Evolutionary conservation across 2,797 vertebrate species (phyloP), one percentile per base, ranked within the genome.

Genomic region (Sitta carolinensis): DNA sequence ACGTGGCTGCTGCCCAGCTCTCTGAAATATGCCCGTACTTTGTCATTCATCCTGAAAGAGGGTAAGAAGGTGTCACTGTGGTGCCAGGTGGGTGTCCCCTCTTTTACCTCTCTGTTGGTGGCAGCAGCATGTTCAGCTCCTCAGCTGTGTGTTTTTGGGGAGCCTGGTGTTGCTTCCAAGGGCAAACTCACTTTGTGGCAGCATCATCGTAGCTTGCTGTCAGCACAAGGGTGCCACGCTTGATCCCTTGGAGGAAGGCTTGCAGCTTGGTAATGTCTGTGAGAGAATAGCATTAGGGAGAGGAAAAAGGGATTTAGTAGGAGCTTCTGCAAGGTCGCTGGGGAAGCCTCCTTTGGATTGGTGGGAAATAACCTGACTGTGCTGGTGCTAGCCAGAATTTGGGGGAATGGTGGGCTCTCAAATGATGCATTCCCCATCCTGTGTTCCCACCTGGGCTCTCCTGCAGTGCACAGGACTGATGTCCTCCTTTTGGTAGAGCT

Each of bases 171-270:
- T 45, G 27, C 16, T 42, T 13, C 51, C 2, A 0, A 4, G 16
- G 18, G 13, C 43, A 76, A 64, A 98, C 98, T 98, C 97, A 99
- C 99, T 98, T 98, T 96, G 95, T 94, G 83, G 97, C 97, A 43
- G 98, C 95, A 25, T 99, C 98, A 14, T 98, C 98, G 2, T 97
- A 99, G 32, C 99, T 98, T 69, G 98, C 98, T 36, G 97, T 87
- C 82, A 99, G 91, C 74, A 99, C 94, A 4, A 99, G 96, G 43
- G 75, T 97, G 85, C 98, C 98, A 0, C 45, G 79, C 52, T 97
- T 57, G 77, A 99, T 97, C 7, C 23, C 54, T 74, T 95, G 97
- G 75, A 99, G 96, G 94, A 98, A 99, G 4, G 52, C 34, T 47
- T 97, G 48, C 55, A 99, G 96, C 11, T 86, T 32, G 3, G 83